A percentile compares a stretch with the other conserved stretches of the same genome.
Conservation (phyloP, 2,888 invertebrate genomes). For the Pseudanteris insignis region DNA sequence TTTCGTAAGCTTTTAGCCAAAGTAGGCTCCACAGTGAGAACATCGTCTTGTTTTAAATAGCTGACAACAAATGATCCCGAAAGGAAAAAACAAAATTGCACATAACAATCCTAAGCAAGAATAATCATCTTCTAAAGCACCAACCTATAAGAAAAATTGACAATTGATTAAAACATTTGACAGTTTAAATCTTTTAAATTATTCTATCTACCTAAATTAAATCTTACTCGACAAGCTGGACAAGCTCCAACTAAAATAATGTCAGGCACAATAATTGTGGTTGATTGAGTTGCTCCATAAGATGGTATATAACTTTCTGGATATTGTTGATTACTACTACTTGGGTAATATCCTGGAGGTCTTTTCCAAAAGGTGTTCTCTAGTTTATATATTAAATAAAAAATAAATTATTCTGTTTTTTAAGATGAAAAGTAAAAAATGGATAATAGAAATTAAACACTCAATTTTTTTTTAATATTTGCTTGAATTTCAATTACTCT, state of each 20-base stretch:
- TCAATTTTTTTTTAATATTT: no score
- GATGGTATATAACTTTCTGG: conserved; percentile 64
- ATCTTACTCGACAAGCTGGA: conserved; percentile 80
- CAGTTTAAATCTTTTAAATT: no score
- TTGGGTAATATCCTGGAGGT: conserved; percentile 71
- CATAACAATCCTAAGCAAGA: conserved; percentile 85
- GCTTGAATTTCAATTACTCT: no score
- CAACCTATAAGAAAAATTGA: conserved; percentile 69
- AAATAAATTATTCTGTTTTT: no score
- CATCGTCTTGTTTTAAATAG: conserved; percentile 85
- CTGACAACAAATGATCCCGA: conserved; percentile 88
- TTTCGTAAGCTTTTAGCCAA: conserved; percentile 68
- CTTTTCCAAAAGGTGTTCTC: conserved; percentile 66
- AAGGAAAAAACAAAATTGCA: conserved; percentile 86
- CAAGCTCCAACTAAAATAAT: conserved; percentile 88
- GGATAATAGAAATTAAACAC: no score
- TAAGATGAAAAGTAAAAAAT: no score
- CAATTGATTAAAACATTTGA: background rate
- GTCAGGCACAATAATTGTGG: conserved; percentile 76
- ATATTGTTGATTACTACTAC: conserved; percentile 49
- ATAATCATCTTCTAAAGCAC: conserved; percentile 86
- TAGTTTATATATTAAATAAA: no score
- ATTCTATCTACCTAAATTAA: no score
- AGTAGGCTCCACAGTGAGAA: conserved; percentile 86
- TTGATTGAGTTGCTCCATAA: conserved; percentile 70